These are phyloP conservation scores for Frieseomelitta varia DNA, from an alignment of 1,140 invertebrate genomes.

Conservation along the genomic window DNA sequence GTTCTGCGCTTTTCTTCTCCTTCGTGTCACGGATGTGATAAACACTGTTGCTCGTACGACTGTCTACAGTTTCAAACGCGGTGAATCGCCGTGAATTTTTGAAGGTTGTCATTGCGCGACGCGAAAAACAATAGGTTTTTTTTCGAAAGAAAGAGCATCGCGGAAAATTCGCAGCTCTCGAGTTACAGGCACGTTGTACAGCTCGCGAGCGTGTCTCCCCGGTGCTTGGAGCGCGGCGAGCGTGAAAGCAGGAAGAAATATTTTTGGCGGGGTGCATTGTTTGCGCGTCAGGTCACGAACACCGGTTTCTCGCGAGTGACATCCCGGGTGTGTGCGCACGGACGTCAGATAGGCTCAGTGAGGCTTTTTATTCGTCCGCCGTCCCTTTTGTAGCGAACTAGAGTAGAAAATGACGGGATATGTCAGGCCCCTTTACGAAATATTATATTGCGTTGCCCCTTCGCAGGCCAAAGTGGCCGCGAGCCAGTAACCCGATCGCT, in stretches of 20 bases:
- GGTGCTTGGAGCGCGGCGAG: no score
- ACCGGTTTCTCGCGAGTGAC: slow-evolving; percentile 16
- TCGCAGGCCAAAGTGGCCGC: slow-evolving; percentile 36
- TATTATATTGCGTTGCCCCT: slow-evolving; percentile 42
- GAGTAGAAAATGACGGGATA: slow-evolving; percentile 37
- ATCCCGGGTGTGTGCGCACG: slow-evolving; percentile 3
- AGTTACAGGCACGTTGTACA: slow-evolving; percentile 27
- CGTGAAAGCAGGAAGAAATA: slow-evolving; percentile 29
- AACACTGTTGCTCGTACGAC: no score
- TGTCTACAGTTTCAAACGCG: no score
- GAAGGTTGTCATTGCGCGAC: not conserved
- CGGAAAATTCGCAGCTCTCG: slow-evolving; percentile 1
- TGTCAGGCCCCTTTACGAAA: slow-evolving; percentile 23
- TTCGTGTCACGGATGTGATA: no score
- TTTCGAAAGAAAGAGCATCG: not conserved
- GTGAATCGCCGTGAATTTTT: not conserved
- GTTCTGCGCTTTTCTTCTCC: no score
- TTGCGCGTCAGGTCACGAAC: slow-evolving; percentile 36
- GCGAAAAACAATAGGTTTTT: slow-evolving; percentile 33
- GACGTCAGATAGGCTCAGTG: slow-evolving; percentile 37
- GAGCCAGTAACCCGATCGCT: slow-evolving; percentile 44
- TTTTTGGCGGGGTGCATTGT: slow-evolving; percentile 46
- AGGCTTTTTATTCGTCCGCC: slow-evolving; percentile 23
- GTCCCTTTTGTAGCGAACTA: slow-evolving; percentile 20
- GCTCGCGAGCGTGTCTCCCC: not conserved